Evolutionary conservation across 2,113 vertebrate species (phyloP).

Genomic region (Sardina pilchardus): DNA sequence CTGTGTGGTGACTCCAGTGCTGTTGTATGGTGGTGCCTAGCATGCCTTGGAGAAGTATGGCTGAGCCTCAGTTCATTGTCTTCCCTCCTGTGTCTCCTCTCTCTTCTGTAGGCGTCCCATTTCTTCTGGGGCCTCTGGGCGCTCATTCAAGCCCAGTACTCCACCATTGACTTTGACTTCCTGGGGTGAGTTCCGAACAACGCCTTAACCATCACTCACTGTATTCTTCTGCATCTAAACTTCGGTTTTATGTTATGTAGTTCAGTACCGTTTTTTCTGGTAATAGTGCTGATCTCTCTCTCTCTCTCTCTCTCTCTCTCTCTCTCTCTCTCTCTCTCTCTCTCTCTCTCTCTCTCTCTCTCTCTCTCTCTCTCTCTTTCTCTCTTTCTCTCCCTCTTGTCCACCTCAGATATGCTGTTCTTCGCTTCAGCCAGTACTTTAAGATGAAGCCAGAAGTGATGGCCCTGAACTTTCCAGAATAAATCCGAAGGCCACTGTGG

Average conservation of each 20-base stretch:
- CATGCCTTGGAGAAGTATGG: neutral
- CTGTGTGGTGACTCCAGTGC: too few species aligned
- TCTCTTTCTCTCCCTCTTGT: neutral
- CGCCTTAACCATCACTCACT: neutral
- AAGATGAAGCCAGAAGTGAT: constrained; percentile 92
- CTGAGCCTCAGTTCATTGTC: neutral
- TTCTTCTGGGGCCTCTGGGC: constrained; percentile 99
- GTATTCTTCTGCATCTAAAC: neutral
- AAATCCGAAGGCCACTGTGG: constrained; percentile 48
- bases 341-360: neutral
- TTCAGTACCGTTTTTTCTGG: neutral
- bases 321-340: neutral
- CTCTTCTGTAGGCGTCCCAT: constrained; percentile 84
- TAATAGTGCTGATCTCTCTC: neutral
- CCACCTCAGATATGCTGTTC: constrained; percentile 84
- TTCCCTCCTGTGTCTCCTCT: constrained; percentile 22
- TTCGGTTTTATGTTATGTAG: neutral
- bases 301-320: neutral
- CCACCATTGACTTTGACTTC: constrained; percentile 97
- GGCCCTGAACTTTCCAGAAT: constrained; percentile 83
- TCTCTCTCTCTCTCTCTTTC: neutral
- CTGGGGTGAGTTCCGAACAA: constrained; percentile 79
- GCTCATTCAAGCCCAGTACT: constrained; percentile 95
- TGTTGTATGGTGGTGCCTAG: neutral
- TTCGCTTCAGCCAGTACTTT: constrained; percentile 95